Evolutionary conservation across 2,888 invertebrate genomes (phyloP).

Genomic region (Brachypterus glaber): DNA sequence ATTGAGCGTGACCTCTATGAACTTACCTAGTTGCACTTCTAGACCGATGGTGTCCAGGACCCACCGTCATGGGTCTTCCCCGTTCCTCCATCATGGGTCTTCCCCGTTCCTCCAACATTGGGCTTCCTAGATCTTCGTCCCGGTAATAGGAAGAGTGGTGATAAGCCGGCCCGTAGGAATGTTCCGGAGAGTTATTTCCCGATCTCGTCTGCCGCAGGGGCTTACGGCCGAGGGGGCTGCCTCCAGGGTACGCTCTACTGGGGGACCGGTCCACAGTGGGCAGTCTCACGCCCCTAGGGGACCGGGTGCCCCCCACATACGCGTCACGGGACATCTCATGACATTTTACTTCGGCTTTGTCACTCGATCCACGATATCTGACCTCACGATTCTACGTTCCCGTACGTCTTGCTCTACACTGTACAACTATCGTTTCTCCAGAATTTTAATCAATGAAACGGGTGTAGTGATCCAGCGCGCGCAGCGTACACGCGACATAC

Average conservation of each 20-base stretch:
- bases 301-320: conserved; percentile 54
- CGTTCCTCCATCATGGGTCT: conserved; percentile 63
- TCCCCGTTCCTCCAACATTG: conserved; percentile 69
- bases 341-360: conserved; percentile 27
- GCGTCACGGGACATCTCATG: conserved; percentile 53
- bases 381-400: conserved; percentile 30
- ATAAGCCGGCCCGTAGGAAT: conserved; percentile 42
- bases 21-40: conserved; percentile 60
- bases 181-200: conserved; percentile 53
- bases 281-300: conserved; percentile 62
- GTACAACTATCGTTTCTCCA: conserved; percentile 18
- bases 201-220: conserved; percentile 44
- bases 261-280: conserved; percentile 87
- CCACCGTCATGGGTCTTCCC: conserved; percentile 48
- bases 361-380: conserved; percentile 13
- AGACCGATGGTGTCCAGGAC: conserved; percentile 59
- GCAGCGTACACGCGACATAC: conserved; percentile 32
- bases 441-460: conserved; percentile 42
- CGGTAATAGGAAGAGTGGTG: conserved; percentile 63
- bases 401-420: conserved; percentile 20
- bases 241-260: conserved; percentile 67
- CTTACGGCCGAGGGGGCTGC: conserved; percentile 40
- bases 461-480: conserved; percentile 38
- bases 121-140: conserved; percentile 77
- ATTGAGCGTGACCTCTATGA: neutral